phyloP scores from a whole-genome alignment of 2,113 vertebrate genomes.

The Lepidothrix coronata region DNA sequence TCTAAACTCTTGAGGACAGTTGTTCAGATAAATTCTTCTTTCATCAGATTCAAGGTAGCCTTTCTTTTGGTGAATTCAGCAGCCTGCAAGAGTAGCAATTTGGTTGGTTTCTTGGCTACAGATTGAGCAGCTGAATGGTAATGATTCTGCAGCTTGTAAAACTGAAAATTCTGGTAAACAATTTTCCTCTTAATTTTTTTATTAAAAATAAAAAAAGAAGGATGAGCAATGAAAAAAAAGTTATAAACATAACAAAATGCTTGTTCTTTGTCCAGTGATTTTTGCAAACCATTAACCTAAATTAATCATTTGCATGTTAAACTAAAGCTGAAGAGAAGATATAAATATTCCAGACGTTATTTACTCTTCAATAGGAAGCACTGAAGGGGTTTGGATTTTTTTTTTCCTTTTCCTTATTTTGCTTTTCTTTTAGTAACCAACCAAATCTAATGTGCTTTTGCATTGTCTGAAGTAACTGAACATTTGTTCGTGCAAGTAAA shows the following conservation, averaged over 20 bases:
- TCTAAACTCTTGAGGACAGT: neutral
- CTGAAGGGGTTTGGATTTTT: neutral
- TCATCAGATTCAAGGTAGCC: neutral
- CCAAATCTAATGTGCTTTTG: neutral
- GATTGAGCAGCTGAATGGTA: neutral
- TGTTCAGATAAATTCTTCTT: neutral
- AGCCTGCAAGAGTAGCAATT: neutral
- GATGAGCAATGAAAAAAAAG: neutral
- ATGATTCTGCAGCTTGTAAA: neutral
- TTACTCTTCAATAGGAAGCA: neutral
- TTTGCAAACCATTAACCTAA: neutral
- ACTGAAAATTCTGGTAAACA: neutral
- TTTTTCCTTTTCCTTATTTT: neutral
- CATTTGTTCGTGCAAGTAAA: fast-evolving
- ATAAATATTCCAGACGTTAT: neutral
- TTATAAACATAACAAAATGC: neutral
- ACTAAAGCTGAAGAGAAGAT: neutral
- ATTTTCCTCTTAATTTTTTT: neutral
- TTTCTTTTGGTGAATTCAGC: neutral
- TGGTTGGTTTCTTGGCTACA: neutral
- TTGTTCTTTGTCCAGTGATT: neutral
- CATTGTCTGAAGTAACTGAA: neutral
- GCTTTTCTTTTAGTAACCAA: neutral
- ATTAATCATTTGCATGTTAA: neutral
- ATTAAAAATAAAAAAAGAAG: neutral